A percentile compares a stretch with the other conserved stretches of the same genome.
Conservation (phyloP, 2,797 vertebrate genomes). For the Pseudomugil gertrudae region DNA sequence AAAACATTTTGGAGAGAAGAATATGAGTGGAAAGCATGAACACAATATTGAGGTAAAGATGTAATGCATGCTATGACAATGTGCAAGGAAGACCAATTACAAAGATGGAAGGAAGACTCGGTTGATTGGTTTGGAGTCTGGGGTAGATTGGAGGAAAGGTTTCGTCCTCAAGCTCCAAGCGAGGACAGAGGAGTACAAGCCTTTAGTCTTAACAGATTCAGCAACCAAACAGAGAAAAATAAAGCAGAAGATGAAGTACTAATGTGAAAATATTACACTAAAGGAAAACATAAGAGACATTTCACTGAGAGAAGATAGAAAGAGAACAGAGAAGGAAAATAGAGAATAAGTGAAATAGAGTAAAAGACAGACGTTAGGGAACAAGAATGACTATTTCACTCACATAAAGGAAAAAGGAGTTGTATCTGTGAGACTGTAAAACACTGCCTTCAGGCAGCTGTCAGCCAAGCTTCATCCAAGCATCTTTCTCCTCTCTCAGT, state of each 20-base stretch:
- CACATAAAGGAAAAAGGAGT: constrained; percentile 31
- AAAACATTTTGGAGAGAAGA: constrained; percentile 16
- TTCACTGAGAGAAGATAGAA: constrained; percentile 6
- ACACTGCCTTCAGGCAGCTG: constrained; percentile 68
- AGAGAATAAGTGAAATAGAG: background rate
- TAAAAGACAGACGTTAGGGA: constrained; percentile 5
- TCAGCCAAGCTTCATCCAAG: constrained; percentile 61
- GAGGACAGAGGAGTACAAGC: constrained; percentile 30
- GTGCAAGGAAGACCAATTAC: background rate
- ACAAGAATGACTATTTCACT: constrained; percentile 38
- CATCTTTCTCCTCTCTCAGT: constrained; percentile 47
- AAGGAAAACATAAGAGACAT: background rate
- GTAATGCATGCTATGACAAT: background rate
- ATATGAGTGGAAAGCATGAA: constrained; percentile 18
- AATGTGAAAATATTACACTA: background rate
- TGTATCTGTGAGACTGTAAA: constrained; percentile 53
- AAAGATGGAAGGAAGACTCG: constrained; percentile 12
- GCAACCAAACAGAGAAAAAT: too few relatives aligned
- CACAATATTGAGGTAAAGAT: constrained; percentile 17
- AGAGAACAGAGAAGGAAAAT: constrained; percentile 1
- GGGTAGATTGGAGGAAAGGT: constrained; percentile 31
- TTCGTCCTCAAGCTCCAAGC: constrained; percentile 41
- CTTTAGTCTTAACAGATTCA: constrained; percentile 19
- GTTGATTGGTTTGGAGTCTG: constrained; percentile 34
- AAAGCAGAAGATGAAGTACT: too few relatives aligned